Evolutionary conservation across 1,140 invertebrate species (phyloP).

Genomic region (Trachelipus rathkii): DNA sequence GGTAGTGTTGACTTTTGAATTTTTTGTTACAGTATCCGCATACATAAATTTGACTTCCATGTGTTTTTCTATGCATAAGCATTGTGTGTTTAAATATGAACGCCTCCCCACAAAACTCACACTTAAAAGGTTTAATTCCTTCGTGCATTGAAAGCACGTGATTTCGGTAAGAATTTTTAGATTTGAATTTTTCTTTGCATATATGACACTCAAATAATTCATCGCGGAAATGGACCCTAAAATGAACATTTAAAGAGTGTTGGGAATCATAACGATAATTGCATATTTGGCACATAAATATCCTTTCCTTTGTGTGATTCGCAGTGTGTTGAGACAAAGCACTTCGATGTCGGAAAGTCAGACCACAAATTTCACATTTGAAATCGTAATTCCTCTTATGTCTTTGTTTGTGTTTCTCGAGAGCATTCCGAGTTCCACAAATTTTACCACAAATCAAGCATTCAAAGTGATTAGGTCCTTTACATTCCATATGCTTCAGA

Average conservation of each 20-base stretch:
- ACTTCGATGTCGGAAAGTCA: neutral
- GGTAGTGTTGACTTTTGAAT: conserved; percentile 5
- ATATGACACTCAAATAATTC: neutral
- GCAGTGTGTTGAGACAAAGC: conserved; percentile 1
- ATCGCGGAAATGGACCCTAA: neutral
- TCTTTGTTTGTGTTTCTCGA: neutral
- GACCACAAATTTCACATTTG: neutral
- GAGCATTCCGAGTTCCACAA: neutral
- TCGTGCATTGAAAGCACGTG: neutral
- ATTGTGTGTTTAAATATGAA: neutral
- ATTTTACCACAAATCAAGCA: neutral
- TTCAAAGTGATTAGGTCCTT: neutral
- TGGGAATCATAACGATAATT: neutral
- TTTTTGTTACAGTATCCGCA: neutral
- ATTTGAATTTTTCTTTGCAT: neutral
- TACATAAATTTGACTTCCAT: neutral
- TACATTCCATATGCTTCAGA: neutral
- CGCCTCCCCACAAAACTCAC: neutral
- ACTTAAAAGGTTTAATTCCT: neutral
- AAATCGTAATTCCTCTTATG: neutral
- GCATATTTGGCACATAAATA: neutral
- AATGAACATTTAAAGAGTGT: conserved; percentile 2
- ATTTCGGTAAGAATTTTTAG: conserved; percentile 1
- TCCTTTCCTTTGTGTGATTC: neutral
- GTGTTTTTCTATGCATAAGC: neutral